A percentile compares a stretch with the other conserved stretches of the same genome.
These are phyloP conservation scores for Lophochroa leadbeateri DNA, from an alignment of 2,113 vertebrate species.

Conservation along the genomic window DNA sequence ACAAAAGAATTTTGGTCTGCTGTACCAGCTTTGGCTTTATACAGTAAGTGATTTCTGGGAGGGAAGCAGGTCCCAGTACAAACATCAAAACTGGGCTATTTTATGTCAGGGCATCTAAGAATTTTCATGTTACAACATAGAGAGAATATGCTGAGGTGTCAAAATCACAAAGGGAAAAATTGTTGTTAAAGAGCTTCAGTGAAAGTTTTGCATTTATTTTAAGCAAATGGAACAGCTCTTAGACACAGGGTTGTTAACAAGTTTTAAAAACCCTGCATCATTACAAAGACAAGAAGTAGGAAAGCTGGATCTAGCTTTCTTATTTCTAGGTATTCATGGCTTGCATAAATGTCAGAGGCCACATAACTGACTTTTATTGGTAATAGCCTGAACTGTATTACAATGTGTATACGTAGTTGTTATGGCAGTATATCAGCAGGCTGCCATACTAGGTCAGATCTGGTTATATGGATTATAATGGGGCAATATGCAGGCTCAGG, in stretches of 20 bases:
- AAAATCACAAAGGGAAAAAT: neutral
- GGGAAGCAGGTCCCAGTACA: neutral
- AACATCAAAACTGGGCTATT: neutral
- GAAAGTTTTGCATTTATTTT: conserved; percentile 25
- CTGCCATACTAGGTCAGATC: neutral
- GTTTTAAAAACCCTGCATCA: neutral
- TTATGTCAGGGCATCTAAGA: neutral
- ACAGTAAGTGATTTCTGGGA: neutral
- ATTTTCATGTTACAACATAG: neutral
- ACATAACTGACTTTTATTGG: conserved; percentile 37
- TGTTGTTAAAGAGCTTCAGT: neutral
- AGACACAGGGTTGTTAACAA: neutral
- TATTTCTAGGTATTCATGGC: conserved; percentile 36
- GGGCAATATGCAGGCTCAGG: neutral
- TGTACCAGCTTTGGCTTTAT: neutral
- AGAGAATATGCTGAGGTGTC: neutral
- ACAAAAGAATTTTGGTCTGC: neutral
- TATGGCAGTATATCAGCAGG: neutral
- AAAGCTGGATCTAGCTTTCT: conserved; percentile 10
- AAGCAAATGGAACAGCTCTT: conserved; percentile 6
- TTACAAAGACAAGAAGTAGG: neutral
- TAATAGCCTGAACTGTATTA: conserved; percentile 37
- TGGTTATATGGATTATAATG: neutral
- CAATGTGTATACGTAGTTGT: neutral
- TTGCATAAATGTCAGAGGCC: conserved; percentile 48